Evolutionary conservation across 2,888 invertebrate genomes (phyloP).

Genomic region (Hecatera dysodea): DNA sequence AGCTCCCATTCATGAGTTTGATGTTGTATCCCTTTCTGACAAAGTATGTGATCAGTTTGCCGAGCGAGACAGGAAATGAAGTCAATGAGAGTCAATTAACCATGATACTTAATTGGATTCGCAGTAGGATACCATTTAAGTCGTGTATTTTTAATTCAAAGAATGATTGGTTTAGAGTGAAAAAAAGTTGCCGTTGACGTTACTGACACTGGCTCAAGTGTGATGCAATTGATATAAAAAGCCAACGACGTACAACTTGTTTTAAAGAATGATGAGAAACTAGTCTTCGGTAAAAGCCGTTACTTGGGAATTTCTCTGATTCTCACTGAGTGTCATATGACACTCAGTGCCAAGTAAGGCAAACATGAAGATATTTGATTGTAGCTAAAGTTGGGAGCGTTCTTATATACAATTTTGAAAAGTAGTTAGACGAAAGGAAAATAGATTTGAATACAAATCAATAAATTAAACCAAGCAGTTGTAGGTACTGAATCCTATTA

Average conservation of each 20-base stretch:
- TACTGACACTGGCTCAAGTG: not conserved
- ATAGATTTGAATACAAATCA: not conserved
- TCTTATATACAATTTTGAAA: not conserved
- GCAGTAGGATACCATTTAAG: slow-evolving; percentile 58
- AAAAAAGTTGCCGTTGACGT: slow-evolving; percentile 34
- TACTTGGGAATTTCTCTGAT: slow-evolving; percentile 17
- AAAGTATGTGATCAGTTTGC: slow-evolving; percentile 29
- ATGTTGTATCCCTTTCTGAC: slow-evolving; percentile 67
- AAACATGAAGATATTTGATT: not conserved
- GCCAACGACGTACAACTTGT: slow-evolving; percentile 26
- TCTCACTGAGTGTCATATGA: slow-evolving; percentile 5
- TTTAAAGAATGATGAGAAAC: slow-evolving; percentile 43
- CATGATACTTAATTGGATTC: slow-evolving; percentile 67
- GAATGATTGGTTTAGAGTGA: slow-evolving; percentile 44
- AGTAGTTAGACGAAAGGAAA: not conserved
- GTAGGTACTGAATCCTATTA: not conserved
- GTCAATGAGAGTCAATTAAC: slow-evolving; percentile 80
- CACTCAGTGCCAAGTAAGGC: too few relatives aligned
- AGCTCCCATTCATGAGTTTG: slow-evolving; percentile 79
- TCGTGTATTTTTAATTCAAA: slow-evolving; percentile 47
- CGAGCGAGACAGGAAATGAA: slow-evolving; percentile 72
- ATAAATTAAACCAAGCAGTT: not conserved
- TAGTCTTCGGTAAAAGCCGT: not conserved
- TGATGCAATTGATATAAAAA: slow-evolving; percentile 37
- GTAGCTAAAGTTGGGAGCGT: not conserved